Evolutionary conservation across 2,113 vertebrate species (phyloP), one percentile per base, ranked within the genome.

Genomic region (Antigone vipio): DNA sequence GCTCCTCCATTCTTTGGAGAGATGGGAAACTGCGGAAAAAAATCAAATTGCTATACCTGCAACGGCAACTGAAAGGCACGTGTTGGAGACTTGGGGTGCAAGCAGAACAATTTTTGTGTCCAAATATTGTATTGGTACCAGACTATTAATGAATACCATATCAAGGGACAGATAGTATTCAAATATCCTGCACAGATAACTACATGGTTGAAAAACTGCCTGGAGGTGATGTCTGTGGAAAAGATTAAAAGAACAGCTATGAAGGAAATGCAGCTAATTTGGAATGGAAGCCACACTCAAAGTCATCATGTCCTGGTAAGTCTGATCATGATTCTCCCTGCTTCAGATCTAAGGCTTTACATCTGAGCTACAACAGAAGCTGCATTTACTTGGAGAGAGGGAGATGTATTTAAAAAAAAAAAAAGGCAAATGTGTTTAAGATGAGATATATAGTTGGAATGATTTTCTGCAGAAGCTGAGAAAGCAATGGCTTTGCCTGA

Each of bases 401-500:
- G 23, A 89, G 17, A 22, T 1, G 2, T 56, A 52, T 59, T 84
- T 6, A 2, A 49, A 40, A 67, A 53, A 32, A 40, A 64, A n/a
- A 12, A 38, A n/a, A n/a, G 3, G 30, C 9, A 56, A 86, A 81
- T 86, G 30, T 81, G 35, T 60, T 96, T 94, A 85, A 52, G 34
- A 44, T 45, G 23, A 73, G 56, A 56, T 64, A 69, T 79, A 34
- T 67, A 92, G 92, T 91, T 89, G 34, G 64, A 79, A 91, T 18
- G 5, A 91, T 72, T 82, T 86, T 88, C 68, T 89, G 64, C 26
- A 62, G 74, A 78, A 85, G 87, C 89, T 82, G 76, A 69, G 76
- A 92, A 63, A 84, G 63, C 76, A 95, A 29, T 47, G 75, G 59
- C 52, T 95, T 91, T 95, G n/a, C 58, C 66, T 93, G 84, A 91